Evolutionary conservation across 2,113 vertebrate genomes (phyloP).

Genomic region (Agapornis roseicollis): DNA sequence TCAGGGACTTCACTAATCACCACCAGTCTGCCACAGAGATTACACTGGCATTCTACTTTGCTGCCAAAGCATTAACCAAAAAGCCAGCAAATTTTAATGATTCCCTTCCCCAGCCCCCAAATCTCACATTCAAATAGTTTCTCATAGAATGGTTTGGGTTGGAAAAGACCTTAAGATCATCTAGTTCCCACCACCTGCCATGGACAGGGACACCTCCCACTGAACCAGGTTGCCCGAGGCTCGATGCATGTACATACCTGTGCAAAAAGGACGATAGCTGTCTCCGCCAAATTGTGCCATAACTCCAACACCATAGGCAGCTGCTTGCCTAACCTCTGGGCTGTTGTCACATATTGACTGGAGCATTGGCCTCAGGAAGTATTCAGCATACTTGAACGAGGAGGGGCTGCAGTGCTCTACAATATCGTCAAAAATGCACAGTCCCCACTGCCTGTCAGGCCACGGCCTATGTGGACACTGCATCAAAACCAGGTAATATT

Average conservation of each 20-base stretch:
- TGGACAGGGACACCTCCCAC: not conserved
- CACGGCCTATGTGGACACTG: slow-evolving; percentile 94
- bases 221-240: not conserved
- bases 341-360: slow-evolving; percentile 90
- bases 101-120: accelerated
- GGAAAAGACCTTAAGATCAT: not conserved
- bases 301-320: slow-evolving; percentile 93
- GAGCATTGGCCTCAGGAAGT: slow-evolving; percentile 91
- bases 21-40: no score
- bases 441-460: slow-evolving; percentile 97
- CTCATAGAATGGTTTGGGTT: not conserved
- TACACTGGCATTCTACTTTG: not conserved
- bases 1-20: not conserved
- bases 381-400: slow-evolving; percentile 94
- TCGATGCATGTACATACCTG: slow-evolving; percentile 72
- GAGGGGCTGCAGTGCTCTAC: slow-evolving; percentile 97
- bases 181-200: not conserved
- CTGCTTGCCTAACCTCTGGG: slow-evolving; percentile 94
- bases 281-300: slow-evolving; percentile 97
- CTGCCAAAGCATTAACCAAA: no score
- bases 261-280: slow-evolving; percentile 92
- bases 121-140: no score
- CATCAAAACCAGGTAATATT: not conserved
- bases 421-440: slow-evolving; percentile 97
- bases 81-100: not conserved